A percentile compares a stretch with the other conserved stretches of the same genome.
These are phyloP conservation scores for Drosophila falleni DNA, from an alignment of 2,888 invertebrate genomes.

Conservation along the genomic window DNA sequence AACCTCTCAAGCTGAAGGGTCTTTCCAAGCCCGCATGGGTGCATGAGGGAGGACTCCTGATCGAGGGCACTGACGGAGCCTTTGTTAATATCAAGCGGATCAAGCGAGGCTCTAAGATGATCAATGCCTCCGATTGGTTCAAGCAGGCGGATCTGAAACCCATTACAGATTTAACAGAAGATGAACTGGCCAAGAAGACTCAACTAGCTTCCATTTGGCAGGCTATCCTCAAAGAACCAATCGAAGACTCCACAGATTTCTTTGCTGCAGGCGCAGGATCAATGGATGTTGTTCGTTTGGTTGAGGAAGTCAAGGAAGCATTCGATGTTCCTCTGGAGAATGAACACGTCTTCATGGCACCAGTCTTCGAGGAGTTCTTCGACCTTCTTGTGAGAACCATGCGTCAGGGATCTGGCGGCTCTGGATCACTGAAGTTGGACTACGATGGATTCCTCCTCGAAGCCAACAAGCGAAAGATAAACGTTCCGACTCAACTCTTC, in stretches of 20 bases:
- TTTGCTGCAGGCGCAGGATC: constrained; percentile 98
- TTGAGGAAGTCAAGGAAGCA: constrained; percentile 96
- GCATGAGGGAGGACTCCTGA: constrained; percentile 92
- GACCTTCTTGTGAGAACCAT: constrained; percentile 88
- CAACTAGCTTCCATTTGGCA: constrained; percentile 91
- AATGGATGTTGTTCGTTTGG: constrained; percentile 96
- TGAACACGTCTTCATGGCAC: constrained; percentile 97
- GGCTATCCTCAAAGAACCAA: constrained; percentile 91
- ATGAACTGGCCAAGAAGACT: constrained; percentile 90
- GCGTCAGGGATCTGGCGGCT: constrained; percentile 87
- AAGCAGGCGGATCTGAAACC: constrained; percentile 86
- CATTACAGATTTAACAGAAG: constrained; percentile 89
- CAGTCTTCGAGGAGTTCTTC: constrained; percentile 93
- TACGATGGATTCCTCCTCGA: constrained; percentile 92
- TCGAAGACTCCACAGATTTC: constrained; percentile 94
- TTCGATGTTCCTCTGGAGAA: constrained; percentile 92
- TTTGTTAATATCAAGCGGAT: constrained; percentile 92
- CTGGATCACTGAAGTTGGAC: constrained; percentile 86
- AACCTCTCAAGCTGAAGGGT: constrained; percentile 88
- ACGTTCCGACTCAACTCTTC: constrained; percentile 95
- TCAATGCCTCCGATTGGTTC: constrained; percentile 92
- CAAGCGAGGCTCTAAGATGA: constrained; percentile 92
- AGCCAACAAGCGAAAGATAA: constrained; percentile 93
- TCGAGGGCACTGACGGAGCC: constrained; percentile 92
- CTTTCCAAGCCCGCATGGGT: constrained; percentile 88